These are phyloP conservation scores for Anorthoa munda DNA, from an alignment of 2,888 invertebrate species.

Conservation along the genomic window DNA sequence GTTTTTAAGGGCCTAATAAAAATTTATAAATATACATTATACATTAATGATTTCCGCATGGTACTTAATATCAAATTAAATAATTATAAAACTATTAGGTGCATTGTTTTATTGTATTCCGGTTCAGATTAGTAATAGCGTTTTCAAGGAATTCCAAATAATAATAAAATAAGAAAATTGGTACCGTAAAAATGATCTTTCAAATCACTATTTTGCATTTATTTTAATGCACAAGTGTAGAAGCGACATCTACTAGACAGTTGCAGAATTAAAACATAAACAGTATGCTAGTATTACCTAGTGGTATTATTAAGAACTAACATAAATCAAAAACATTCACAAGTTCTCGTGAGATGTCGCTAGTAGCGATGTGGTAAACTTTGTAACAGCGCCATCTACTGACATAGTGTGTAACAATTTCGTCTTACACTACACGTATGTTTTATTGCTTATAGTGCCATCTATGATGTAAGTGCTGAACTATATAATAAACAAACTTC, in stretches of 20 bases:
- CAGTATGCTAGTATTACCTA: conserved; percentile 19
- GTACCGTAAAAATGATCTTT: neutral
- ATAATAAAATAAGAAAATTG: no score
- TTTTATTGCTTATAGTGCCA: conserved; percentile 49
- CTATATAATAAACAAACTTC: neutral
- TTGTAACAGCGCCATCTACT: conserved; percentile 62
- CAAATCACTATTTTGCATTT: neutral
- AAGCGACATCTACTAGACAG: conserved; percentile 39
- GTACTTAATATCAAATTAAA: no score
- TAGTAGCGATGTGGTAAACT: neutral
- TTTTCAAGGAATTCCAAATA: no score
- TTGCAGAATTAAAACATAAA: neutral
- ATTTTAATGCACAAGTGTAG: neutral
- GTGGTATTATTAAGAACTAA: conserved; percentile 2
- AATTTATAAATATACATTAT: no score
- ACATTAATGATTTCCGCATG: no score
- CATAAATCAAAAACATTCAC: neutral
- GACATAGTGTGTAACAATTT: neutral
- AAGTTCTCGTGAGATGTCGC: conserved; percentile 43
- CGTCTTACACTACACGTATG: neutral
- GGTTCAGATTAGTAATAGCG: no score
- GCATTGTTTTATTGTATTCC: no score
- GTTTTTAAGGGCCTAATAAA: no score
- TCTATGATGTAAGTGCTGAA: conserved; percentile 40
- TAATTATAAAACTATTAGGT: no score